A percentile compares a stretch with the other conserved stretches of the same genome.
Conservation (phyloP, 2,113 vertebrate genomes). For the Candoia aspera region DNA sequence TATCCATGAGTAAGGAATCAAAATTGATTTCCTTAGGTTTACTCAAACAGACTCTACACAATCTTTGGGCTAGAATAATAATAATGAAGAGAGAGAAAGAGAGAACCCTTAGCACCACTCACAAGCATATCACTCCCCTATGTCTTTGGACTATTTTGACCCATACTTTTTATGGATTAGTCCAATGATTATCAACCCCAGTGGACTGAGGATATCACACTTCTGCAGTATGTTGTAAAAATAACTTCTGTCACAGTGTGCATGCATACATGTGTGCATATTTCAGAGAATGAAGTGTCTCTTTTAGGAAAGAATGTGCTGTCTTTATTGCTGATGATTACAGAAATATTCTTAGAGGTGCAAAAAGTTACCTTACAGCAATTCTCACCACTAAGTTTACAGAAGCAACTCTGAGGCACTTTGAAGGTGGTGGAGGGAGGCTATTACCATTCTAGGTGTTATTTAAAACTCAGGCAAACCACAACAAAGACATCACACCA, state of each 20-base stretch:
- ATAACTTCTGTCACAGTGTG: no score
- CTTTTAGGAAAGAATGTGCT: neutral
- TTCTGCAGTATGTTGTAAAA: no score
- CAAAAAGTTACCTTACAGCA: neutral
- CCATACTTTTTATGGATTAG: neutral
- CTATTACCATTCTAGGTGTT: neutral
- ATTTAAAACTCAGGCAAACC: neutral
- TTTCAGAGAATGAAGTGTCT: neutral
- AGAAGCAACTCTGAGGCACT: neutral
- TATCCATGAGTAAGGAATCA: slow-evolving; percentile 35
- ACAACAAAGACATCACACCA: neutral
- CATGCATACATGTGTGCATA: neutral
- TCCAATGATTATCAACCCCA: neutral
- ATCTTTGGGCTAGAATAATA: neutral
- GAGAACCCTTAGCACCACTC: neutral
- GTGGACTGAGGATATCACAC: neutral
- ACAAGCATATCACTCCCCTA: neutral
- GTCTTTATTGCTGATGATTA: neutral
- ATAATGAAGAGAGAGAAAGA: no score
- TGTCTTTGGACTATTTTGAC: neutral
- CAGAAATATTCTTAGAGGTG: neutral
- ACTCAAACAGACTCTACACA: neutral
- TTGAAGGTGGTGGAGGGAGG: neutral
- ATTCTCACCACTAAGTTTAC: neutral
- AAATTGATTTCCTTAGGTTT: slow-evolving; percentile 29